A percentile compares a stretch with the other conserved stretches of the same genome.
These are phyloP conservation scores for Xestoiulus laeticollis DNA, from an alignment of 2,888 invertebrate genomes.

Conservation along the genomic window DNA sequence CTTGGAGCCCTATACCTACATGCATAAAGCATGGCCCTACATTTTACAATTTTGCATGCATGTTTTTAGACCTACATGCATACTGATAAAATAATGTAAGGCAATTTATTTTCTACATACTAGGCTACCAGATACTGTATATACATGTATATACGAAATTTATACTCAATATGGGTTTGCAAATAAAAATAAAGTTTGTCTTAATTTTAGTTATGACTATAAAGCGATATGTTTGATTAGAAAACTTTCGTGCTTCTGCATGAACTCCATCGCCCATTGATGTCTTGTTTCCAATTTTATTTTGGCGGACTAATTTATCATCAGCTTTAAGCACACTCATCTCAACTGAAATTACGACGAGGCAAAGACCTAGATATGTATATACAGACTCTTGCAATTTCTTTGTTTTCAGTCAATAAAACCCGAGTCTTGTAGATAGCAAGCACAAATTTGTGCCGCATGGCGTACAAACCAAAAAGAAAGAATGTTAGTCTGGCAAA, in stretches of 20 bases:
- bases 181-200: too few relatives aligned
- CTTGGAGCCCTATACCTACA: too few relatives aligned
- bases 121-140: too few relatives aligned
- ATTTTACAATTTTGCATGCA: too few relatives aligned
- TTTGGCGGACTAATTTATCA: background rate
- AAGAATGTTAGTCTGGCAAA: slow-evolving; percentile 15
- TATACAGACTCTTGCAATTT: background rate
- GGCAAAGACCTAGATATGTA: background rate
- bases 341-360: slow-evolving; percentile 3
- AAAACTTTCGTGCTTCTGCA: background rate
- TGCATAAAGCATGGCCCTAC: too few relatives aligned
- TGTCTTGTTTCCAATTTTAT: background rate
- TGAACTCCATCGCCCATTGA: background rate
- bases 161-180: too few relatives aligned
- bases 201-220: too few relatives aligned
- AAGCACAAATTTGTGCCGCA: background rate
- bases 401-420: slow-evolving; percentile 33
- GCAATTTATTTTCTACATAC: too few relatives aligned
- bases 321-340: slow-evolving; percentile 24
- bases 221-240: background rate
- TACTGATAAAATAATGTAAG: too few relatives aligned
- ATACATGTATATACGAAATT: background rate
- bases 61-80: too few relatives aligned
- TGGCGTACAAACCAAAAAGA: too few relatives aligned
- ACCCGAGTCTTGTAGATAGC: background rate